These are phyloP conservation scores for Mustelus asterias DNA, from an alignment of 2,113 vertebrate genomes.

Conservation along the genomic window DNA sequence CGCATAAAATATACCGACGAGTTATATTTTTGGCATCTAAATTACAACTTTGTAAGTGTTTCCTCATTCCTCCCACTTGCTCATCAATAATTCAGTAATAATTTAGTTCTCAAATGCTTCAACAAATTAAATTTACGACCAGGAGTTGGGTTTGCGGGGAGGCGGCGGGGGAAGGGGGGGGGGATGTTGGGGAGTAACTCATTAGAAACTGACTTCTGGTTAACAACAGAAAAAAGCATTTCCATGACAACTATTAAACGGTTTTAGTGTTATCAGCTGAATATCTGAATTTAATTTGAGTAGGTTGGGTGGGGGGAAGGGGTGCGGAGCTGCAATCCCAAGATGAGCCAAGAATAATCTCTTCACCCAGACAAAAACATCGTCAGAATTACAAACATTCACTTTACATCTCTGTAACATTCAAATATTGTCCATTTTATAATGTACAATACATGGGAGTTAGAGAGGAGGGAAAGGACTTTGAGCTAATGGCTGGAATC, in stretches of 20 bases:
- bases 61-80: background rate
- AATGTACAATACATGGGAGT: background rate
- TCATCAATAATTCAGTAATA: background rate
- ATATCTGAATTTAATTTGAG: conserved; percentile 16
- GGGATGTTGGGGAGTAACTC: background rate
- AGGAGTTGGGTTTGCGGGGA: background rate
- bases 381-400: background rate
- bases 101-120: background rate
- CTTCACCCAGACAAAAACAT: background rate
- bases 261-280: background rate
- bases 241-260: conserved; percentile 18
- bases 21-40: background rate
- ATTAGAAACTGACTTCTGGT: background rate
- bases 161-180: background rate
- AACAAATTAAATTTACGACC: background rate
- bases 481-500: background rate
- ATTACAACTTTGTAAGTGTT: background rate
- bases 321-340: background rate
- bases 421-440: background rate
- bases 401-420: background rate
- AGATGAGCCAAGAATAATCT: background rate
- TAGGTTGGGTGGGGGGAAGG: background rate
- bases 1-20: background rate
- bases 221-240: background rate
- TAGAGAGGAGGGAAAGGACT: background rate